Conservation (phyloP, 2,113 vertebrate genomes). For the Laticauda laticaudata region DNA sequence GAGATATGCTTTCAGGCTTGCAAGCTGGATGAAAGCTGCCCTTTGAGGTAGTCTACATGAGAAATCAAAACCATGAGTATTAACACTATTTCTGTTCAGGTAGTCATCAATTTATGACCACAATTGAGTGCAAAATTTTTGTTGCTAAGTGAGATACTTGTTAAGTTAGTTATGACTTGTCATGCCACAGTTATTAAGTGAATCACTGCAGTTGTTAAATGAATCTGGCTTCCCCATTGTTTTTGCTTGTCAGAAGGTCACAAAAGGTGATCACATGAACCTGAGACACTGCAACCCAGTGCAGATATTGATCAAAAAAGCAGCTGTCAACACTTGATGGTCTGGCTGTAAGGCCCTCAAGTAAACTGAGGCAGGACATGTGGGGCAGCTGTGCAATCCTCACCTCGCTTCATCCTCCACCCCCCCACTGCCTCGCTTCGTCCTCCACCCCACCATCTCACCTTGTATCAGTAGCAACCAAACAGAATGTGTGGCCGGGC, state of each 20-base stretch:
- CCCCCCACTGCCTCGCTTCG: too few species aligned
- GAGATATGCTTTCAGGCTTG: not conserved
- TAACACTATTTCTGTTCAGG: not conserved
- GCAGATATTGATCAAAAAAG: too few species aligned
- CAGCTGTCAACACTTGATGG: too few species aligned
- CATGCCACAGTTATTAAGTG: not conserved
- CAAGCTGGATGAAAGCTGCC: not conserved
- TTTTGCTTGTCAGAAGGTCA: not conserved
- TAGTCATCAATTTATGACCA: not conserved
- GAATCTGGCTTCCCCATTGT: not conserved
- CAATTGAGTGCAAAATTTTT: not conserved
- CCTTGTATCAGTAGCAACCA: too few species aligned
- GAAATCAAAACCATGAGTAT: not conserved
- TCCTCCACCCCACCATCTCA: too few species aligned
- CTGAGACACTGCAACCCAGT: not conserved
- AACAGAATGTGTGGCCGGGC: too few species aligned
- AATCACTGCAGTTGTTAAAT: not conserved
- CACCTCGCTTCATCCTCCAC: too few species aligned
- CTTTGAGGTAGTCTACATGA: not conserved
- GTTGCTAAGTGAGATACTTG: not conserved
- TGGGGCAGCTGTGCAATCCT: too few species aligned
- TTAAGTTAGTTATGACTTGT: not conserved
- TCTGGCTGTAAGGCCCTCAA: too few species aligned
- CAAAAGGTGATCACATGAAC: not conserved
- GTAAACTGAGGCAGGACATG: too few species aligned